Evolutionary conservation across 2,888 invertebrate genomes (phyloP).

Genomic region (Lasius fuliginosus): DNA sequence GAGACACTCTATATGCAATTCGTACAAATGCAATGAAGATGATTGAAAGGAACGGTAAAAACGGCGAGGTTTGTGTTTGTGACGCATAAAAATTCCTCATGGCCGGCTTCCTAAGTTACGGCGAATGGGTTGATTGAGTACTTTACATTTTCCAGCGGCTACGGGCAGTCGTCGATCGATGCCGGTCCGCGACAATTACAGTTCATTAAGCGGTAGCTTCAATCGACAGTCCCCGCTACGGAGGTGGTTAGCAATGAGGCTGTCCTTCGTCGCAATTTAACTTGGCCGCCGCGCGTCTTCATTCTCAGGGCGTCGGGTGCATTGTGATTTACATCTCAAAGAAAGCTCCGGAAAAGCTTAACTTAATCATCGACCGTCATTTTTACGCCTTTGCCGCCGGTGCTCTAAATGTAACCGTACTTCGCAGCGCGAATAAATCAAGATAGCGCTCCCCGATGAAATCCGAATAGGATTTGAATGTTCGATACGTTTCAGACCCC

Average conservation of each 20-base stretch:
- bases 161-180: slow-evolving; percentile 53
- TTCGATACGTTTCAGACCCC: slow-evolving; percentile 31
- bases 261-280: slow-evolving; percentile 68
- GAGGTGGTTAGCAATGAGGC: slow-evolving; percentile 32
- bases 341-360: slow-evolving; percentile 67
- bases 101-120: slow-evolving; percentile 22
- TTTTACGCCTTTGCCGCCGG: slow-evolving; percentile 60
- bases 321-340: slow-evolving; percentile 75
- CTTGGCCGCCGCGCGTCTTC: slow-evolving; percentile 64
- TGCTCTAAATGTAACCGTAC: slow-evolving; percentile 35
- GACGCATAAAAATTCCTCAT: slow-evolving; percentile 15
- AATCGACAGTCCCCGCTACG: slow-evolving; percentile 58
- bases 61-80: slow-evolving; percentile 16
- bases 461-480: slow-evolving; percentile 41
- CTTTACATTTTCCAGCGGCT: slow-evolving; percentile 33
- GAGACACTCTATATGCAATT: not conserved
- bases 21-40: not conserved
- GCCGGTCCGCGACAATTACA: slow-evolving; percentile 66
- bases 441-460: slow-evolving; percentile 36
- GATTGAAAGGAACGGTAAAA: slow-evolving; percentile 14
- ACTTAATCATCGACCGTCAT: slow-evolving; percentile 68
- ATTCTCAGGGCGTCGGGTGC: slow-evolving; percentile 62
- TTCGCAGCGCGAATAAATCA: slow-evolving; percentile 62
- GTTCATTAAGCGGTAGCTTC: slow-evolving; percentile 70
- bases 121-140: slow-evolving; percentile 44